Base-by-base conservation (phyloP, 2,113 vertebrate genomes). In the Ancistrus triradiatus region DNA sequence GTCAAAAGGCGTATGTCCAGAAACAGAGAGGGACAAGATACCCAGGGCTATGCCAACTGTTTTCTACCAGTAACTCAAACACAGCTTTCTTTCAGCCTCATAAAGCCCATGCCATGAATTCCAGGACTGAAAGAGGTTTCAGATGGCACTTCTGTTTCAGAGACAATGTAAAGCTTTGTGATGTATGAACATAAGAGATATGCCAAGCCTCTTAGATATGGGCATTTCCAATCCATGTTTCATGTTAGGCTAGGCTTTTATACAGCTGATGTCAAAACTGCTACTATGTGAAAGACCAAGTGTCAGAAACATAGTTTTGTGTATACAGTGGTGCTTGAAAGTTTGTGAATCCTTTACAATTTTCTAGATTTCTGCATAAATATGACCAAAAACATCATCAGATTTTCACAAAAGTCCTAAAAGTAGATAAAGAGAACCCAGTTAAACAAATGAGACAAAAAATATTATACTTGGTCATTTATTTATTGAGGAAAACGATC, bases 61-160 rank as follows among this genome's bases (percentile, higher is more conserved):
- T 21, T 18, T 44, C 33, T 25, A 52, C 33, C 47, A 42, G 17
- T n/a, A 68, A 17, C 21, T 46, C 11, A 28, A 55, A 68, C 35
- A 52, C 19, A 52, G 38, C 9, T 13, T 17, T 31, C 18, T 59
- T 68, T 68, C 28, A 61, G 28, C 15, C 40, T 55, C 33, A 68
- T 18, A 17, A 47, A 61, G n/a, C 14, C 33, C 57, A 53, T 61
- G 35, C 58, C 42, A 48, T 44, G 14, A 60, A 35, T 33, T 53
- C 11, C 19, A 3, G n/a, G 10, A 3, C 59, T 4, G 47, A 18
- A 60, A 17, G 17, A 13, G 40, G 3, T 42, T 40, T 48, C 25
- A 55, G 33, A 55, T 37, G 21, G 2, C 13, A 3, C 19, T 7
- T 58, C 21, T 40, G 24, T 9, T 25, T 22, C n/a, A 28, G 10